phyloP scores from a whole-genome alignment of 2,888 invertebrate species.

The Fragum whitleyi region DNA sequence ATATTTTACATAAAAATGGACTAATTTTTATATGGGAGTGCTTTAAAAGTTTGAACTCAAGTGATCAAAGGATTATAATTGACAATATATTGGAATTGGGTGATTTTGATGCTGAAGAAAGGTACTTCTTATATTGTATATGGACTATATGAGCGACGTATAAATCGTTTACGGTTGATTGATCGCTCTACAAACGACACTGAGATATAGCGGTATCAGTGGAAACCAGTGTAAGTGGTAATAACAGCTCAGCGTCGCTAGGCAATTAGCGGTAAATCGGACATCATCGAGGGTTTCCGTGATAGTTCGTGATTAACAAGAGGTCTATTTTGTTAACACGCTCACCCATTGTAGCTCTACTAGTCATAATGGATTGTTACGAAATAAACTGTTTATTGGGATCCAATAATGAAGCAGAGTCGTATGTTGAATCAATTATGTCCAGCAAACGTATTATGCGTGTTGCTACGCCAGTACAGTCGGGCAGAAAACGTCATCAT shows the following conservation, averaged over 20 bases:
- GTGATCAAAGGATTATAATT: no score
- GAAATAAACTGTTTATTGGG: background rate
- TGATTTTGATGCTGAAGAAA: background rate
- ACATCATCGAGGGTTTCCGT: background rate
- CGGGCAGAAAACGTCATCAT: background rate
- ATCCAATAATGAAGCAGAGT: constrained; percentile 7
- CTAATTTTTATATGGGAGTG: no score
- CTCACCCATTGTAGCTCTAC: background rate
- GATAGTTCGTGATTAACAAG: background rate
- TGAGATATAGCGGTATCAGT: background rate
- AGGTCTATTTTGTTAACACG: background rate
- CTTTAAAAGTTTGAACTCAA: no score
- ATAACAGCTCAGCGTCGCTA: background rate
- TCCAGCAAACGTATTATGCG: background rate
- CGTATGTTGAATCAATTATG: constrained; percentile 9
- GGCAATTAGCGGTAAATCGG: background rate
- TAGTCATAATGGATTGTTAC: background rate
- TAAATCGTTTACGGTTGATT: background rate
- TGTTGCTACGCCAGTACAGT: constrained; percentile 4
- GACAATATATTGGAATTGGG: no score
- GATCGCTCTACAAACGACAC: background rate
- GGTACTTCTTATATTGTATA: background rate
- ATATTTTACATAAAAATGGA: no score
- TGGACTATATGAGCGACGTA: background rate
- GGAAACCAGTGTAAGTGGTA: background rate